A percentile compares a stretch with the other conserved stretches of the same genome.
Conservation (phyloP, 2,888 invertebrate genomes). For the Antitype chi region DNA sequence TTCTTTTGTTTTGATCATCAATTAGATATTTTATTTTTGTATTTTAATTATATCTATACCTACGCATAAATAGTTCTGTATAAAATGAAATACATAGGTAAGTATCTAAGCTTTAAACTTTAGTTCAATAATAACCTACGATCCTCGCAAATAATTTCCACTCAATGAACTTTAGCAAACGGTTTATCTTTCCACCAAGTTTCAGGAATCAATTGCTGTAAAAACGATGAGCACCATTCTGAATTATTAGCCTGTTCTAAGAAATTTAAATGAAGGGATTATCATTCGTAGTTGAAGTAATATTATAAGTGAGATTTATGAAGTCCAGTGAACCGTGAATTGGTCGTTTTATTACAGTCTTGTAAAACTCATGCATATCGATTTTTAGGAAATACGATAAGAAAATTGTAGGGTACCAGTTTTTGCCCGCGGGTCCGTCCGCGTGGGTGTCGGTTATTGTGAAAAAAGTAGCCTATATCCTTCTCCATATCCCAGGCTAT, state of each 20-base stretch:
- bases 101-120: not conserved
- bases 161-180: conserved; percentile 22
- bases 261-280: conserved; percentile 31
- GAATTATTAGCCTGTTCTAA: conserved; percentile 27
- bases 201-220: conserved; percentile 54
- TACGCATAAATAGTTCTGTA: not conserved
- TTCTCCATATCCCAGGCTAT: too few species aligned
- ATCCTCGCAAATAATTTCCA: conserved; percentile 23
- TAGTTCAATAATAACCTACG: conserved; percentile 3
- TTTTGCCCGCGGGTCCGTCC: too few species aligned
- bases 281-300: conserved; percentile 26
- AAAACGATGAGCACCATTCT: conserved; percentile 32
- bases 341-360: not conserved
- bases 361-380: not conserved
- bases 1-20: not conserved
- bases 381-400: not conserved
- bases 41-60: too few species aligned
- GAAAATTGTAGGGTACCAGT: not conserved
- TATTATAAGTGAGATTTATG: conserved; percentile 15
- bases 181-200: conserved; percentile 56
- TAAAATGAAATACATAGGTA: not conserved
- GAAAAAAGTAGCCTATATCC: too few species aligned
- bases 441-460: too few species aligned
- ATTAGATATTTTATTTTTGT: not conserved
- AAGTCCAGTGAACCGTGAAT: conserved; percentile 1